Base-by-base conservation (phyloP, 2,113 vertebrate species). In the Labeo catla region DNA sequence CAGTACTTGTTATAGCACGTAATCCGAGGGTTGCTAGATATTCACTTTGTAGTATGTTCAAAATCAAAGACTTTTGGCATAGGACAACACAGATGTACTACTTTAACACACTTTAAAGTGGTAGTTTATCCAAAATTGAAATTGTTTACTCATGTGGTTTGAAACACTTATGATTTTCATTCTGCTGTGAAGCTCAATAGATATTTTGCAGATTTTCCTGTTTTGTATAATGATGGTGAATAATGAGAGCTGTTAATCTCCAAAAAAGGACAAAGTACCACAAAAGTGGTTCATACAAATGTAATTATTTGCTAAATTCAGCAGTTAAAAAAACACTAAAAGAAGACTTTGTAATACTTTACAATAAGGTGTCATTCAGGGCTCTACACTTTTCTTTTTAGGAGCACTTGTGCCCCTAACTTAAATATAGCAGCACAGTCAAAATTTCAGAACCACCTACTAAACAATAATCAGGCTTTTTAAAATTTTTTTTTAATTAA, bases 91-190 rank as follows among this genome's bases (percentile, higher is more conserved):
- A 63, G 23, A 16, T 21, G 12, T 2, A 39, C 16, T 79, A 79
- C 36, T 43, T 76, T 61, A n/a, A 61, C 57, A 59, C 7, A 9
- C 7, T 45, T 47, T 63, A 43, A 39, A 59, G 10, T 6, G 19
- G 12, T 15, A n/a, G 39, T 45, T 13, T 39, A 13, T 43, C 19
- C 77, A 80, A 45, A 39, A 79, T 45, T 2, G 13, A 39, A 52
- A 59, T 70, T 70, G 36, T 43, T 43, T 72, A 21, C 36, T 70
- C 68, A 72, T 49, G 72, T 74, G n/a, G 21, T 74, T 74, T 74
- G 5, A 47, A 49, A 74, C 21, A 3, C 6, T 36, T 74, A 10
- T 19, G 36, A 43, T 72, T 63, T 63, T 63, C 9, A 23, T n/a
- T 70, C 15, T 73, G 12, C 43, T 74, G 43, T 73, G 19, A 23